Conservation (phyloP, 1,140 invertebrate species). For the Zaprionus ornatus region DNA sequence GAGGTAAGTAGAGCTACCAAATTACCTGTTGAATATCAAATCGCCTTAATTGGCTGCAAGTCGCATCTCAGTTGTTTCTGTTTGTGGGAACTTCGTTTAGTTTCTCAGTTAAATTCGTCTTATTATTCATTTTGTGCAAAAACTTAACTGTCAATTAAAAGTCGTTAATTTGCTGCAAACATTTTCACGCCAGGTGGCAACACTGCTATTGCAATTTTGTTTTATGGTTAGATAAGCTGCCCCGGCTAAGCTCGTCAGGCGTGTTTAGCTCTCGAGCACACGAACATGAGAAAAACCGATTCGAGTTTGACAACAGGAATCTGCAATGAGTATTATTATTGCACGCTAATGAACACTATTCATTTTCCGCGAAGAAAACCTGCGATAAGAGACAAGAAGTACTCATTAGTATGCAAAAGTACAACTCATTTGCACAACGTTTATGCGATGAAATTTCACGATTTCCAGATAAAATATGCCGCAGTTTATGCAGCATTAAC, state of each 20-base stretch:
- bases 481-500: neutral
- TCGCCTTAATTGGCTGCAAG: neutral
- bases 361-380: neutral
- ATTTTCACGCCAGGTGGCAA: conserved; percentile 9
- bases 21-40: neutral
- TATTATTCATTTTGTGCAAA: neutral
- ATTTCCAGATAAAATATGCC: neutral
- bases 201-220: neutral
- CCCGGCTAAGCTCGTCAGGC: neutral
- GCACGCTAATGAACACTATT: conserved; percentile 7
- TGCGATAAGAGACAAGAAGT: neutral
- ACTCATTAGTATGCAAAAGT: conserved; percentile 3
- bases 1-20: conserved; percentile 87
- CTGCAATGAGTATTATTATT: conserved; percentile 10
- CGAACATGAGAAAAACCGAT: neutral
- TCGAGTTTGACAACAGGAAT: conserved; percentile 7
- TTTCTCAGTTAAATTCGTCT: neutral
- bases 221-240: conserved; percentile 8
- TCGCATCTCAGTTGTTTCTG: neutral
- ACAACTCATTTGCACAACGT: conserved; percentile 3
- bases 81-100: neutral
- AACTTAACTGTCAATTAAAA: conserved; percentile 5
- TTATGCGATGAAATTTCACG: conserved; percentile 2
- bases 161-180: conserved; percentile 2
- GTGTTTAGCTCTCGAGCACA: neutral